A percentile compares a stretch with the other conserved stretches of the same genome.
These are phyloP conservation scores for Fundulus diaphanus DNA, from an alignment of 2,797 vertebrate genomes.

Conservation along the genomic window DNA sequence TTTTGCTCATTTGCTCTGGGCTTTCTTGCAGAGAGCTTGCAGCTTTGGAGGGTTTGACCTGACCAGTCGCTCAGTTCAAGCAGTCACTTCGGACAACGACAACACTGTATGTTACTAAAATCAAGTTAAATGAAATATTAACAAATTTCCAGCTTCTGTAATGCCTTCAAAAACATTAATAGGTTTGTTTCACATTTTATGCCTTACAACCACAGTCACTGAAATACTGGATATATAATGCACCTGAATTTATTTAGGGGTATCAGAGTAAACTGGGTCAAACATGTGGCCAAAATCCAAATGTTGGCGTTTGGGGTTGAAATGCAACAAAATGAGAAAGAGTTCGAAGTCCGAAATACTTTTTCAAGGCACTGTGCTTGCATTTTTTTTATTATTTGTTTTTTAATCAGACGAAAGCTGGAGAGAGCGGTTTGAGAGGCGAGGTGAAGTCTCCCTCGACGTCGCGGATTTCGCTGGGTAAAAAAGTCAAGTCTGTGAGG, in stretches of 20 bases:
- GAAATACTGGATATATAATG: neutral
- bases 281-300: neutral
- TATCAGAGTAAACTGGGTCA: neutral
- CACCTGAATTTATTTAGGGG: neutral
- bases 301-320: neutral
- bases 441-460: constrained; percentile 89
- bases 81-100: constrained; percentile 78
- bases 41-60: constrained; percentile 98
- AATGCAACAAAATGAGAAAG: neutral
- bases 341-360: neutral
- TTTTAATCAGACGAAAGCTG: constrained; percentile 84
- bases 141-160: neutral
- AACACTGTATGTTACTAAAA: constrained; percentile 79
- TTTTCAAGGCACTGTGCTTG: neutral
- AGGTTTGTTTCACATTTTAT: neutral
- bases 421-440: constrained; percentile 85
- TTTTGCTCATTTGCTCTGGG: neutral
- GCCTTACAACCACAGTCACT: neutral
- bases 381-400: neutral
- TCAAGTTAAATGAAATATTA: neutral
- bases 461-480: constrained; percentile 93
- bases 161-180: neutral
- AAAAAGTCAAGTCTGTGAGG: constrained; percentile 97
- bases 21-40: constrained; percentile 89
- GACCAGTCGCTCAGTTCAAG: constrained; percentile 86